phyloP scores from a whole-genome alignment of 2,888 invertebrate species.

The Seira sanloemensis region DNA sequence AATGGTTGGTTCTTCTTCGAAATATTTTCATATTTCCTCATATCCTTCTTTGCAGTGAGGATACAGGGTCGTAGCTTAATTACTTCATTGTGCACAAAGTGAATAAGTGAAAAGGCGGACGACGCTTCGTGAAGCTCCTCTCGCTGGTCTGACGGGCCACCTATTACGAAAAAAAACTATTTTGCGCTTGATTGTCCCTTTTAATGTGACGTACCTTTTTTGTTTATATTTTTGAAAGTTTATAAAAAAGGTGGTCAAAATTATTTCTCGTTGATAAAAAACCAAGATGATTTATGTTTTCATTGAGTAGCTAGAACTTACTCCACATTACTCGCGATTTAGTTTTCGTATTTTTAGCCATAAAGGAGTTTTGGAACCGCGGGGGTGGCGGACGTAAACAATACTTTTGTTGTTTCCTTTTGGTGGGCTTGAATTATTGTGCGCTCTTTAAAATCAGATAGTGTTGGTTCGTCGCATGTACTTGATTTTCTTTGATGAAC shows the following conservation, averaged over 20 bases:
- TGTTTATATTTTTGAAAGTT: background rate
- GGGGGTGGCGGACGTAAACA: background rate
- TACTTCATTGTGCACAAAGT: slow-evolving; percentile 61
- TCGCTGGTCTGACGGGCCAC: background rate
- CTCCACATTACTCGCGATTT: background rate
- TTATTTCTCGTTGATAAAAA: background rate
- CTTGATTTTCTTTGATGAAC: background rate
- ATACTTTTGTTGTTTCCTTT: background rate
- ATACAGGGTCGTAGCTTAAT: slow-evolving; percentile 57
- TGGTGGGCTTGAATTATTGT: background rate
- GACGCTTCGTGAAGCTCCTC: background rate
- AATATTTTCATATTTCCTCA: slow-evolving; percentile 47
- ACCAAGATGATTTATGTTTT: background rate
- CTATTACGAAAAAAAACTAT: background rate
- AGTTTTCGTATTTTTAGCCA: background rate
- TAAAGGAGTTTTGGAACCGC: background rate
- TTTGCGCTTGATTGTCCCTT: background rate
- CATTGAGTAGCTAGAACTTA: background rate
- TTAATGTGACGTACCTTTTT: slow-evolving; percentile 2
- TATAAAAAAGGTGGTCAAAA: background rate
- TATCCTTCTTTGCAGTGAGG: slow-evolving; percentile 18
- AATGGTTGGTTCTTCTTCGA: slow-evolving; percentile 37
- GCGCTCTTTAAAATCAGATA: background rate
- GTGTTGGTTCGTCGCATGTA: background rate
- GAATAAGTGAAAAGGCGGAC: slow-evolving; percentile 51